Evolutionary conservation across 2,113 vertebrate genomes (phyloP).

Genomic region (Passerina amoena): DNA sequence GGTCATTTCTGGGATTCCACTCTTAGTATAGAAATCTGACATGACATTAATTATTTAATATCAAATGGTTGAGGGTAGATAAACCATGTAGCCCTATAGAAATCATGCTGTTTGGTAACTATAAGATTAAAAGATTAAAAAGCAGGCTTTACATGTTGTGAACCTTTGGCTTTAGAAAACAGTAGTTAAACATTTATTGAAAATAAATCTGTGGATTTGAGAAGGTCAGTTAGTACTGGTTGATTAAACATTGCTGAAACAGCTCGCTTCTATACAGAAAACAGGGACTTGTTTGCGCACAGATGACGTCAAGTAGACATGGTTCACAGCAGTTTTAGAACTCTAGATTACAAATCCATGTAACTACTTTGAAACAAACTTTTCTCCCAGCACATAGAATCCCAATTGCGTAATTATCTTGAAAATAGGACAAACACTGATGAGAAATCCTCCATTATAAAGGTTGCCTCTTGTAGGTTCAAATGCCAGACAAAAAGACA

Average conservation of each 20-base stretch:
- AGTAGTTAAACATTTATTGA: conserved; percentile 74
- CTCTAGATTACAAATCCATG: background rate
- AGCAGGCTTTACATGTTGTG: background rate
- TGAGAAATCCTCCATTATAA: background rate
- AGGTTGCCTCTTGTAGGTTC: background rate
- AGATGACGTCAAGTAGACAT: background rate
- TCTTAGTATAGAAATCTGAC: background rate
- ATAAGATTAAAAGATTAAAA: background rate
- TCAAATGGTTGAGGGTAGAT: background rate
- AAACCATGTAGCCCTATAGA: background rate
- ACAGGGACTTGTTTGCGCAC: background rate
- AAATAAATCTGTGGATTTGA: conserved; percentile 31
- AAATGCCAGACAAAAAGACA: background rate
- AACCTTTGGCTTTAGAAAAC: conserved; percentile 32
- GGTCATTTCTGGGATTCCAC: background rate
- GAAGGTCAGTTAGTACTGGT: conserved; percentile 28
- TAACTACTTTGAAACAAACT: background rate
- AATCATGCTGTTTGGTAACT: background rate
- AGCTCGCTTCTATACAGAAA: background rate
- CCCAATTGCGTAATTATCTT: background rate
- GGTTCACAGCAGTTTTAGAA: background rate
- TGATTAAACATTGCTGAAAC: conserved; percentile 40
- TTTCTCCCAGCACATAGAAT: background rate
- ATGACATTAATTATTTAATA: background rate
- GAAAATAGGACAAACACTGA: background rate